A percentile compares a stretch with the other conserved stretches of the same genome.
Evolutionary conservation across 2,113 vertebrate species (phyloP).

Genomic region (Seriola dumerili): DNA sequence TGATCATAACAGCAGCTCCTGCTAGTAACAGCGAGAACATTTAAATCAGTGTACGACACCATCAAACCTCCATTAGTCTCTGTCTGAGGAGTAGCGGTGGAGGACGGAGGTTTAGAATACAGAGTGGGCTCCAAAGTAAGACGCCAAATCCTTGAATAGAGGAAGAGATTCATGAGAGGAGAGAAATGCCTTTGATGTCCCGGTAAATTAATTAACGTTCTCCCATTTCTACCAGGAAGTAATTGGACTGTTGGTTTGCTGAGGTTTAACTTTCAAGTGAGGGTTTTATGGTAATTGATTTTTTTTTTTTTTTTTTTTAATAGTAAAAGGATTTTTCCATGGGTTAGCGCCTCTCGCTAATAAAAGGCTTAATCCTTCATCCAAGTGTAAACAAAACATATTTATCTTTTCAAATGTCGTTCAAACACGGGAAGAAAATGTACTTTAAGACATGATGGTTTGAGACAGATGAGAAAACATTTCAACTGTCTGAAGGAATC

Average conservation of each 20-base stretch:
- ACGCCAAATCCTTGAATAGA: conserved; percentile 36
- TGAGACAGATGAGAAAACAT: neutral
- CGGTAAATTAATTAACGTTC: conserved; percentile 44
- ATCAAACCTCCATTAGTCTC: conserved; percentile 39
- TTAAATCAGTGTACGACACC: conserved; percentile 12
- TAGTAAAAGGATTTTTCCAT: conserved; percentile 35
- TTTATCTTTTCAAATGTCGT: conserved; percentile 10
- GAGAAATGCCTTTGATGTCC: conserved; percentile 51
- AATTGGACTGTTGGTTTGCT: conserved; percentile 48
- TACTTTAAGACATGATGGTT: conserved; percentile 1
- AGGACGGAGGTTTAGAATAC: conserved; percentile 28
- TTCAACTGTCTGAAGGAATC: neutral
- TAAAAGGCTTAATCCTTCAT: conserved; percentile 28
- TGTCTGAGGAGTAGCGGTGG: conserved; percentile 19
- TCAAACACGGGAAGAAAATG: neutral
- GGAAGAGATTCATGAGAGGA: conserved; percentile 4
- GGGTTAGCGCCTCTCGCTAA: neutral
- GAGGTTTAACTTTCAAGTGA: conserved; percentile 54
- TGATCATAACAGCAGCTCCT: conserved; percentile 19
- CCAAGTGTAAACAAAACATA: conserved; percentile 31
- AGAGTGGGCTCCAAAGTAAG: conserved; percentile 27
- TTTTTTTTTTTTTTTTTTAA: conserved; percentile 27
- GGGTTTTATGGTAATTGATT: conserved; percentile 52
- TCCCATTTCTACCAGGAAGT: conserved; percentile 33
- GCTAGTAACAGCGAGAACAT: conserved; percentile 5